Evolutionary conservation across 2,113 vertebrate genomes (phyloP), one percentile per base, ranked within the genome.

Genomic region (Nettapus auritus): DNA sequence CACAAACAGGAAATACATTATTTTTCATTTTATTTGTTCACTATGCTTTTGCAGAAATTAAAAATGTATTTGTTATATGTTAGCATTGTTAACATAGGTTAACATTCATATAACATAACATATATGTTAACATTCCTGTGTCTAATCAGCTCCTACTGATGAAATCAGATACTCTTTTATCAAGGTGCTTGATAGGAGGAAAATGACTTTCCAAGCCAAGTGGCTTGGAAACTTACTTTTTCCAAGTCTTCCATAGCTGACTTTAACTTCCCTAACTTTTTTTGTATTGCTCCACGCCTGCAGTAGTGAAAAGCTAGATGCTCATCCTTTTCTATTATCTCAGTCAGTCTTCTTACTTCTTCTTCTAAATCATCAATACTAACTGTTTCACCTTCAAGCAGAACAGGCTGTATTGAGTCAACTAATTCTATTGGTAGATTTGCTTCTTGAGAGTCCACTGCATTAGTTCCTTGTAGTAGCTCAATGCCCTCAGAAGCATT

Each of bases 201-300:
- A 92, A 94, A 50, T 59, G 34, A 28, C 57, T 79, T 53, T 81
- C 50, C 50, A 52, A 52, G 23, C 12, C 50, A 52, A 26, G 50
- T 52, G 23, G 50, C 23, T 52, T 52, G 13, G 50, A 88, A 86
- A 97, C 97, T 97, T 97, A 98, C 98, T 91, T 97, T 73, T 85
- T 97, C 97, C 59, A 98, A 94, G 94, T 98, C 97, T 85, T 96
- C 95, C 96, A 98, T 93, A 38, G 98, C 97, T 91, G 95, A 96
- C 62, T 92, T 95, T 68, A 98, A 94, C 56, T 97, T 98, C 70
- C 97, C 98, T 79, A 97, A 92, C 89, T 98, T 98, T 62, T 97
- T 98, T 73, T 97, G 89, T 52, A 98, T 93, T 67, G 97, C 98
- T 93, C 98, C 98, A 34, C 96, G 96, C 18, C 98, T 98, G 94